Conservation (phyloP, 2,113 vertebrate genomes). For the Myotis lucifugus region DNA sequence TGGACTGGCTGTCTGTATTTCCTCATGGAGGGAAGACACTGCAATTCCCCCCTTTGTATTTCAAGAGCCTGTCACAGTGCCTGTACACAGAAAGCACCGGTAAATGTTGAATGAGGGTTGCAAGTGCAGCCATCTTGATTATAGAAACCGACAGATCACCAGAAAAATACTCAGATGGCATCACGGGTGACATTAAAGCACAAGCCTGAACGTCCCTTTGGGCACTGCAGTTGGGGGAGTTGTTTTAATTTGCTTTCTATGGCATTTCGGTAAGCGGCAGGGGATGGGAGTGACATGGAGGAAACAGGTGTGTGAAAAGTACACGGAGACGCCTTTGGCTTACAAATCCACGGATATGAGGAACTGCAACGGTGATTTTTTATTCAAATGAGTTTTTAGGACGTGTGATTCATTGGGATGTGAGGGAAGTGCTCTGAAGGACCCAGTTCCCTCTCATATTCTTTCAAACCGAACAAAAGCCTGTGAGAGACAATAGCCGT, state of each 20-base stretch:
- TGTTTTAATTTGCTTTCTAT: not conserved
- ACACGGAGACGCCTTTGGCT: not conserved
- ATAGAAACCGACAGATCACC: not conserved
- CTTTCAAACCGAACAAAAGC: not conserved
- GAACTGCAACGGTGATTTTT: not conserved
- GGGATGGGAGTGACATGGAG: not conserved
- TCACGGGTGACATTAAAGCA: not conserved
- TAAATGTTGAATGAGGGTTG: not conserved
- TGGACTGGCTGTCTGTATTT: not conserved
- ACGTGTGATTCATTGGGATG: not conserved
- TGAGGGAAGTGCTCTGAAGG: not conserved
- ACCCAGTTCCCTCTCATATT: not conserved
- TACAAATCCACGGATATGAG: not conserved
- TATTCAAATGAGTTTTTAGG: not conserved
- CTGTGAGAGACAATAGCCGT: not conserved
- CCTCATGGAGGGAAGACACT: not conserved
- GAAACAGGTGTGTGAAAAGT: not conserved
- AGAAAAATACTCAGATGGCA: not conserved
- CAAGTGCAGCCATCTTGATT: not conserved
- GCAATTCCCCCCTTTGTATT: not conserved
- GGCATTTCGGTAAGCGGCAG: constrained; percentile 39
- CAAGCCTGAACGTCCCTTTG: not conserved
- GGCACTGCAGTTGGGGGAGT: not conserved
- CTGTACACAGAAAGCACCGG: not conserved
- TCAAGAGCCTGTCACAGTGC: not conserved